phyloP scores from a whole-genome alignment of 2,888 invertebrate species.

The Orthosia gracilis region DNA sequence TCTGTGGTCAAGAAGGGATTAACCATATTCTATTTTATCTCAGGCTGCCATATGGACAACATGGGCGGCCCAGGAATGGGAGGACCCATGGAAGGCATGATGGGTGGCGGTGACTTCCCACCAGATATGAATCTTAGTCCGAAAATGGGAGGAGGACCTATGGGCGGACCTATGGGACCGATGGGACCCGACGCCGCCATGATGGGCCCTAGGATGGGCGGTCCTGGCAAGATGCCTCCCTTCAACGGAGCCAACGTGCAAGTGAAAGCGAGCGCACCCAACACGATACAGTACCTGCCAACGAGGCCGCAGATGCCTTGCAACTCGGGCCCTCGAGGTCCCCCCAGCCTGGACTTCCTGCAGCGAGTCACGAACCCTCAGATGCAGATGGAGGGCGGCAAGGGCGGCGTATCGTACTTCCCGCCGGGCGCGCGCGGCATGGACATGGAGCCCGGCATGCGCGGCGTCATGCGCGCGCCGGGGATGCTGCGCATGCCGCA shows the following conservation, averaged over 20 bases:
- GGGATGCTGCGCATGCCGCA: conserved; percentile 88
- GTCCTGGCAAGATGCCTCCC: conserved; percentile 90
- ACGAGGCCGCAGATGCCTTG: conserved; percentile 97
- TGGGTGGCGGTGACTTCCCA: conserved; percentile 89
- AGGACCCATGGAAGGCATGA: conserved; percentile 89
- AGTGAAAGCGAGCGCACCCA: conserved; percentile 99
- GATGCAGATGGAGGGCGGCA: conserved; percentile 93
- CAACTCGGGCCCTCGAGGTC: conserved; percentile 93
- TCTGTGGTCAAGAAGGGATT: not conserved
- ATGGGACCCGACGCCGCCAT: conserved; percentile 91
- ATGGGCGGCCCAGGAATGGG: conserved; percentile 90
- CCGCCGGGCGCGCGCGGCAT: conserved; percentile 92
- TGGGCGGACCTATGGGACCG: conserved; percentile 89
- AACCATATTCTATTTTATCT: not conserved
- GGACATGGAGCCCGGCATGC: conserved; percentile 88
- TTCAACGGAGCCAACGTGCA: conserved; percentile 95
- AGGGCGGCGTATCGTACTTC: conserved; percentile 93
- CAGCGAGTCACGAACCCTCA: conserved; percentile 96
- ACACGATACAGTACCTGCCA: conserved; percentile 99
- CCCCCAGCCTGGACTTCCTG: conserved; percentile 97
- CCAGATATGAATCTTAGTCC: conserved; percentile 92
- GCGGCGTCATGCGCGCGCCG: conserved; percentile 86
- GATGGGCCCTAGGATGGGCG: conserved; percentile 93
- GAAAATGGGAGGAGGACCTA: conserved; percentile 92
- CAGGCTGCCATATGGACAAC: conserved; percentile 90